A percentile compares a stretch with the other conserved stretches of the same genome.
phyloP scores from a whole-genome alignment of 2,797 vertebrate species.

The Paguma larvata region DNA sequence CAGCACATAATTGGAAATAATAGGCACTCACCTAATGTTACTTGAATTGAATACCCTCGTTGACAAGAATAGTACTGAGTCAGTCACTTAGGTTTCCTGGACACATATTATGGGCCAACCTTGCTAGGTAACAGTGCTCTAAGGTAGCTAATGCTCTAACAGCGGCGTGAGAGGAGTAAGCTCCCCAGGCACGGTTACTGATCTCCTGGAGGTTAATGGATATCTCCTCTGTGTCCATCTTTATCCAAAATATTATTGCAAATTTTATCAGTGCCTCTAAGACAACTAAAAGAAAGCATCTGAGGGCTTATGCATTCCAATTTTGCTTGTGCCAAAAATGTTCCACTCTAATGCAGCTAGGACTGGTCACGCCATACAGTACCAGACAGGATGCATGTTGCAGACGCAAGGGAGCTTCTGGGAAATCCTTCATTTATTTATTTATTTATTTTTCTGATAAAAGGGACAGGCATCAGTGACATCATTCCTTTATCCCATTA shows the following conservation, averaged over 20 bases:
- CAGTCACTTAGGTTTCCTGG: not conserved
- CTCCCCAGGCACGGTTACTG: no score
- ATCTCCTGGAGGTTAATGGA: not conserved
- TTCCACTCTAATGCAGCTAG: not conserved
- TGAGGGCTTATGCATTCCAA: not conserved
- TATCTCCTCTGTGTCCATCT: not conserved
- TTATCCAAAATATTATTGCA: not conserved
- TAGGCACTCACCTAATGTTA: not conserved
- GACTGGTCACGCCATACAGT: not conserved
- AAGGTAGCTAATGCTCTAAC: not conserved
- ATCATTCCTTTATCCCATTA: not conserved
- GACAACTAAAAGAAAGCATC: not conserved
- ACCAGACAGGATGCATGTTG: not conserved
- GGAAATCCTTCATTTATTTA: not conserved
- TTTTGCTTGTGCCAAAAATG: not conserved
- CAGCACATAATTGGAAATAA: not conserved
- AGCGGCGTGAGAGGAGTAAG: no score
- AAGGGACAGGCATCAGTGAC: not conserved
- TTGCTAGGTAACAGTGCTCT: no score
- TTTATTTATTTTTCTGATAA: not conserved
- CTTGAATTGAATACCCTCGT: not conserved
- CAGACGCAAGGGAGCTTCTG: not conserved
- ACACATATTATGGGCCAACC: not conserved
- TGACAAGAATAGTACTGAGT: not conserved
- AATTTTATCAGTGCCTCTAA: not conserved